Evolutionary conservation across 2,888 invertebrate genomes (phyloP).

Genomic region (Aspidiotus destructor): DNA sequence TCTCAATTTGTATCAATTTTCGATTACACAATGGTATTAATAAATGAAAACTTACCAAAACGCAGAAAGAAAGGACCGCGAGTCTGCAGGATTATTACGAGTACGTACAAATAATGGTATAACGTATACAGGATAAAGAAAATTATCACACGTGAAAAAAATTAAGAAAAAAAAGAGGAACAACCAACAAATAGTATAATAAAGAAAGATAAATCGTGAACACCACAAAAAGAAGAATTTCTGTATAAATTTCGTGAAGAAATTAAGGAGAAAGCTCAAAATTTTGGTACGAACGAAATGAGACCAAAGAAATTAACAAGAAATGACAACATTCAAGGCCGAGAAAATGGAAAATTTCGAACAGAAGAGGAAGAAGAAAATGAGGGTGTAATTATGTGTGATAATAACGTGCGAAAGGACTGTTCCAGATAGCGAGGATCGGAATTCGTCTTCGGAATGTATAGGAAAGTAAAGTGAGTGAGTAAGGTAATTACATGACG

Average conservation of each 20-base stretch:
- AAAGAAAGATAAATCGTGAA: background rate
- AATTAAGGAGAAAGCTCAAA: background rate
- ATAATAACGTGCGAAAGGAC: conserved; percentile 21
- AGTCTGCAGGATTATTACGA: no score
- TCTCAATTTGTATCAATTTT: no score
- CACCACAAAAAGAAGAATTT: conserved; percentile 3
- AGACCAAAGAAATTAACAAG: conserved; percentile 5
- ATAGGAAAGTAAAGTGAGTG: conserved; percentile 10
- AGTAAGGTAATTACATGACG: conserved; percentile 17
- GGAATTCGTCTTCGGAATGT: conserved; percentile 18
- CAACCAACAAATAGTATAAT: background rate
- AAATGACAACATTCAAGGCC: background rate
- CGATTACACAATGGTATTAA: no score
- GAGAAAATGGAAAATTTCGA: conserved; percentile 3
- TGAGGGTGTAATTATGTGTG: conserved; percentile 22
- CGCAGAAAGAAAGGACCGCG: no score
- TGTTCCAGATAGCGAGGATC: conserved; percentile 16
- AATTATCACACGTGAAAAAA: conserved; percentile 24
- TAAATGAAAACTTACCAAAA: no score
- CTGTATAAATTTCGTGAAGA: background rate
- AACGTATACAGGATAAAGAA: conserved; percentile 6
- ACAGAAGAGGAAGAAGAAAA: background rate
- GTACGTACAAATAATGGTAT: no score
- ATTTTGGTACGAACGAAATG: background rate
- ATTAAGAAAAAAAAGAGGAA: conserved; percentile 1